Evolutionary conservation across 2,113 vertebrate species (phyloP).

Genomic region (Heptranchias perlo): DNA sequence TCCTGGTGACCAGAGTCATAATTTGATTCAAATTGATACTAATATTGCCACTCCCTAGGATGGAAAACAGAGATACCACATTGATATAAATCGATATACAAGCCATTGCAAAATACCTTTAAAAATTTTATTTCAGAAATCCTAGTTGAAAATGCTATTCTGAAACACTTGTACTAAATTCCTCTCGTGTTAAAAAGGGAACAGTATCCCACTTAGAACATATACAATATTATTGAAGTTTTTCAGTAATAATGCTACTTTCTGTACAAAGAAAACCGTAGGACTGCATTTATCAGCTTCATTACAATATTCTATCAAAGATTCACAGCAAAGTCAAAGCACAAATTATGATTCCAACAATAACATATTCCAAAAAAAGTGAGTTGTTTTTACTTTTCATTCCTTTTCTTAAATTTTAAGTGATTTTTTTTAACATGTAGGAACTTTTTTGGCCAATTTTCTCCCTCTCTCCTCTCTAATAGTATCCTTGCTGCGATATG

Average conservation of each 20-base stretch:
- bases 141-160: background rate
- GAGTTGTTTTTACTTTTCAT: too few relatives aligned
- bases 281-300: too few relatives aligned
- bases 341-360: background rate
- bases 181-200: too few relatives aligned
- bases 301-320: background rate
- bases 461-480: background rate
- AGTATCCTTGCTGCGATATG: background rate
- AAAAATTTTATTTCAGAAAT: background rate
- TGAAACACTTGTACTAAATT: too few relatives aligned
- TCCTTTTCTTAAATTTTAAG: background rate
- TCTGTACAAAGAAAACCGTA: too few relatives aligned
- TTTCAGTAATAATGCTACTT: too few relatives aligned
- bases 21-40: background rate
- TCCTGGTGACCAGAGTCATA: background rate
- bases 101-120: background rate
- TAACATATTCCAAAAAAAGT: background rate
- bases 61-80: background rate
- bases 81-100: background rate
- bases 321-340: background rate
- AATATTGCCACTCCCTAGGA: background rate
- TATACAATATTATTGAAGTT: background rate
- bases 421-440: background rate
- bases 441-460: background rate
- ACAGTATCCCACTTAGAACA: too few relatives aligned